Percentiles rank a stretch among this genome's conserved stretches.
These are phyloP conservation scores for Petrocephalus sullivani DNA, from an alignment of 2,797 vertebrate species.

Conservation along the genomic window DNA sequence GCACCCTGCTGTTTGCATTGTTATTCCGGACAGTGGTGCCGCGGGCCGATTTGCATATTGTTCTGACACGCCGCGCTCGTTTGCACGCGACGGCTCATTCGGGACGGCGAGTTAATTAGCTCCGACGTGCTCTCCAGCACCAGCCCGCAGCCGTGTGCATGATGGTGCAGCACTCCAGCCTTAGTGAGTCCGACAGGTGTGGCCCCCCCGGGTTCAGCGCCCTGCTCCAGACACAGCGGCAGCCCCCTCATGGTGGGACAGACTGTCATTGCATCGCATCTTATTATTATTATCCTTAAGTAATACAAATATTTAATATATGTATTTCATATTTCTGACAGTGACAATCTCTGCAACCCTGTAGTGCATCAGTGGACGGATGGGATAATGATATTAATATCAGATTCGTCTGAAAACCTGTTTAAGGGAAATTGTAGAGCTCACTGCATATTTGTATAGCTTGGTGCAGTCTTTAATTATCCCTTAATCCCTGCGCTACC, in stretches of 20 bases:
- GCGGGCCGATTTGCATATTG: constrained; percentile 22
- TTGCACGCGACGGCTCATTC: constrained; percentile 49
- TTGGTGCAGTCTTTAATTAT: constrained; percentile 16
- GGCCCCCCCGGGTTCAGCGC: constrained; percentile 22
- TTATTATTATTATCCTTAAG: background rate
- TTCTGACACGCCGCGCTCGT: constrained; percentile 49
- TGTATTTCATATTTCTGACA: background rate
- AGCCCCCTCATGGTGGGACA: background rate
- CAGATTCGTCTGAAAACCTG: background rate
- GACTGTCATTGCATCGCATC: background rate
- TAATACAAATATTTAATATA: background rate
- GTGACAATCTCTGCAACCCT: background rate
- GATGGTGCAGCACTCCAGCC: constrained; percentile 19
- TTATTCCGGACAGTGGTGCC: constrained; percentile 38
- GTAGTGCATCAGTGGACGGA: background rate
- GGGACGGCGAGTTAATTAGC: constrained; percentile 57
- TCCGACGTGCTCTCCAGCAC: constrained; percentile 17
- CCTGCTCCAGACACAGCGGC: background rate
- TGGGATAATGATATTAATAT: background rate
- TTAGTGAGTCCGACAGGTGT: background rate
- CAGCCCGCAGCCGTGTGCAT: background rate
- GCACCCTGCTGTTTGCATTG: constrained; percentile 20
- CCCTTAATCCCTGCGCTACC: background rate
- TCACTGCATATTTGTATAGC: constrained; percentile 24
- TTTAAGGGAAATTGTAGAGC: constrained; percentile 26